phyloP scores from a whole-genome alignment of 2,888 invertebrate species.

The Drosophila infuscata region DNA sequence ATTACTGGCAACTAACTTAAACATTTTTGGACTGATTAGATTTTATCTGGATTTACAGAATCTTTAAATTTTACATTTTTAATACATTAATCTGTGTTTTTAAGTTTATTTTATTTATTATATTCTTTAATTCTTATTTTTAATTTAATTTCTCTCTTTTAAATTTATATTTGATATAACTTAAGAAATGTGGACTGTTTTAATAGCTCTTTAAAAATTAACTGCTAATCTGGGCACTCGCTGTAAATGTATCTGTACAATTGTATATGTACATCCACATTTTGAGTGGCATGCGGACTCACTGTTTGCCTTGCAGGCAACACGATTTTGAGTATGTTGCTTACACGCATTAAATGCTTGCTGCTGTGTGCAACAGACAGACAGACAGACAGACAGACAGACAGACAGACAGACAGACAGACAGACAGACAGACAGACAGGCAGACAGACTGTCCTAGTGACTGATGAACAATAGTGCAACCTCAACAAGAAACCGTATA shows the following conservation, averaged over 20 bases:
- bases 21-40: too few relatives aligned
- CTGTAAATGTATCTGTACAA: neutral
- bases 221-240: neutral
- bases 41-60: too few relatives aligned
- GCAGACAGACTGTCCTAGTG: slow-evolving; percentile 6
- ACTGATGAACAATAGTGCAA: slow-evolving; percentile 28
- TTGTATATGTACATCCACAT: slow-evolving; percentile 6
- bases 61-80: too few relatives aligned
- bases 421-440: slow-evolving; percentile 6
- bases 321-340: slow-evolving; percentile 18
- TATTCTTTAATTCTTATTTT: neutral
- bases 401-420: slow-evolving; percentile 4
- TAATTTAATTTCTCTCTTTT: neutral
- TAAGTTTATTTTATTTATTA: neutral
- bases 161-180: neutral
- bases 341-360: slow-evolving; percentile 32
- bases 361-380: slow-evolving; percentile 1
- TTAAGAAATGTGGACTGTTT: neutral
- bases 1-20: too few relatives aligned
- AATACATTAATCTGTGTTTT: too few relatives aligned
- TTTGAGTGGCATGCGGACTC: slow-evolving; percentile 20
- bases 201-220: neutral
- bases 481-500: slow-evolving; percentile 13
- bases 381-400: slow-evolving; percentile 3
- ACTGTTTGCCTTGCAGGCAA: slow-evolving; percentile 27